These are phyloP conservation scores for Paguma larvata DNA, from an alignment of 2,797 vertebrate species.

Conservation along the genomic window DNA sequence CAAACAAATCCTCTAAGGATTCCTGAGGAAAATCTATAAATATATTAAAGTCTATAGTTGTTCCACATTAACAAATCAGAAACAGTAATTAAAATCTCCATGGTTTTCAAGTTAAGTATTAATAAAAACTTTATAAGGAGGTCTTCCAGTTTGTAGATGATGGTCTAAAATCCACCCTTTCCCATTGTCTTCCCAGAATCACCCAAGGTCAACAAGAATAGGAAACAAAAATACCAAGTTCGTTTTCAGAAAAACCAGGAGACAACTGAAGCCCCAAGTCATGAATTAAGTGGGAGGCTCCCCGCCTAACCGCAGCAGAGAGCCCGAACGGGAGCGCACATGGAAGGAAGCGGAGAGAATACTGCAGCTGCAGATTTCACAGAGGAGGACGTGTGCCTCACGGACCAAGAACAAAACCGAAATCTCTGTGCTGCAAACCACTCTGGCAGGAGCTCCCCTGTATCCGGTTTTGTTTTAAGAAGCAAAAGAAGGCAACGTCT, in stretches of 20 bases:
- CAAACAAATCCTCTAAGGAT: neutral
- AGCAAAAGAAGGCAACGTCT: neutral
- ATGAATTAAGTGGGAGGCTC: neutral
- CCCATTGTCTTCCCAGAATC: neutral
- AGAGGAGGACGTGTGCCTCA: neutral
- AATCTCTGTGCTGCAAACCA: neutral
- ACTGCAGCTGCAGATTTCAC: neutral
- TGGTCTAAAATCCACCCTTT: neutral
- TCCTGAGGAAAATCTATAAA: constrained; percentile 29
- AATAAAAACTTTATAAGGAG: neutral
- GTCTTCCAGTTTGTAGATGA: neutral
- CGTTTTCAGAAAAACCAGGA: constrained; percentile 17
- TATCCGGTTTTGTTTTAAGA: neutral
- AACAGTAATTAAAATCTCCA: constrained; percentile 24
- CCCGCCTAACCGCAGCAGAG: neutral
- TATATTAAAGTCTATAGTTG: neutral
- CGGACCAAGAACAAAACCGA: neutral
- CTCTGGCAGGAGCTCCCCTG: neutral
- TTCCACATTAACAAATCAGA: constrained; percentile 42
- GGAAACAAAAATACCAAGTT: neutral
- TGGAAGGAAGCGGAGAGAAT: neutral
- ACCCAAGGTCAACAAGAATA: neutral
- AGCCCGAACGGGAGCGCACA: neutral
- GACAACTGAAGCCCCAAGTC: neutral
- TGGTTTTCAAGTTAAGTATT: neutral